Evolutionary conservation across 2,888 invertebrate genomes (phyloP).

Genomic region (Archaeoteleia sp.): DNA sequence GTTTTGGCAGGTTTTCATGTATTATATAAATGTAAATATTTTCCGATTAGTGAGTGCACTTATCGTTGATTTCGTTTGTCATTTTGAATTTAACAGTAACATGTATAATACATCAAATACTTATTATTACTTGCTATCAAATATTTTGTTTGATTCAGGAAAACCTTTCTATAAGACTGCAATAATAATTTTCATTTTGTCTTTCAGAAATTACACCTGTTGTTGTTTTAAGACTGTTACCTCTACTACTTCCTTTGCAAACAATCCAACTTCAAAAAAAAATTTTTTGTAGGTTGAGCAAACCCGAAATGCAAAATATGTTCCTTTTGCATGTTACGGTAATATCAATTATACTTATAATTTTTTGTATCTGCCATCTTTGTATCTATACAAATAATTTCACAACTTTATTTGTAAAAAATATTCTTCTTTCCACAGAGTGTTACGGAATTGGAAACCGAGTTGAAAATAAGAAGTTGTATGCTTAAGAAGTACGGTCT

Average conservation of each 20-base stretch:
- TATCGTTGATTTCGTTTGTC: too few relatives aligned
- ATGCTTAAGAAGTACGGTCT: not conserved
- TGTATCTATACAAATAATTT: constrained; percentile 1
- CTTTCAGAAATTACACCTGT: too few relatives aligned
- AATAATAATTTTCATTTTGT: too few relatives aligned
- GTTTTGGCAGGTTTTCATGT: too few relatives aligned
- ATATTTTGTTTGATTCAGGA: not conserved
- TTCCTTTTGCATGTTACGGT: constrained; percentile 42
- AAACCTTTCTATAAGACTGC: too few relatives aligned
- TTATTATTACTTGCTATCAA: not conserved
- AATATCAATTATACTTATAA: constrained; percentile 6
- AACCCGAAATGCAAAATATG: constrained; percentile 30
- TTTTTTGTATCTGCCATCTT: not conserved
- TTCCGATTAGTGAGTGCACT: too few relatives aligned
- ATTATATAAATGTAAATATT: too few relatives aligned
- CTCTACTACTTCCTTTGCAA: constrained; percentile 8
- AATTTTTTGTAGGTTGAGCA: constrained; percentile 17
- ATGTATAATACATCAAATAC: not conserved
- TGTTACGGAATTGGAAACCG: not conserved
- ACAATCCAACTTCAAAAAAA: constrained; percentile 13
- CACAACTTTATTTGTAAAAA: too few relatives aligned
- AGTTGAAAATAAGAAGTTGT: not conserved
- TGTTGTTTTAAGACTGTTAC: constrained; percentile 16
- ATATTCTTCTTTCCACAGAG: too few relatives aligned
- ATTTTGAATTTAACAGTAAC: too few relatives aligned